These are phyloP conservation scores for Macrochelys suwanniensis DNA, from an alignment of 2,797 vertebrate species.

Conservation along the genomic window DNA sequence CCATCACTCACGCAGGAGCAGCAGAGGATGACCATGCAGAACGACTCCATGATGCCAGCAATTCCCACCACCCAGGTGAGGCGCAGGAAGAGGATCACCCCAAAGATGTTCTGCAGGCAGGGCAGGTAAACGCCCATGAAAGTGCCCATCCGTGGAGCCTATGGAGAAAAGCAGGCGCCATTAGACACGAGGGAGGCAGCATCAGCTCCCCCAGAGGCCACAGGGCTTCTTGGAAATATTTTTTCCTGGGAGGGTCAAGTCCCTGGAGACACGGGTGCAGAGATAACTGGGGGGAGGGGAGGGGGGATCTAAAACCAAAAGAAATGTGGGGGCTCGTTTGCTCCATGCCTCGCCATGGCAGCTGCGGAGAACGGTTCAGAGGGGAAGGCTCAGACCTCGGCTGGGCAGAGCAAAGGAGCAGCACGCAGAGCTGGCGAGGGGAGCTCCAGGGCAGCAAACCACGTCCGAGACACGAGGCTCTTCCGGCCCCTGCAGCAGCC, in stretches of 20 bases:
- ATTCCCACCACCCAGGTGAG: constrained; percentile 99
- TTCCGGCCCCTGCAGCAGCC: neutral
- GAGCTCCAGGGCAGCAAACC: too few species aligned
- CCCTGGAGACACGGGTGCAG: neutral
- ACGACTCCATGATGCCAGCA: constrained; percentile 93
- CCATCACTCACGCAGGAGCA: constrained; percentile 93
- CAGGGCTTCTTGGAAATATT: neutral
- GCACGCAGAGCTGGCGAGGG: neutral
- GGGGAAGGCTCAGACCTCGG: too few species aligned
- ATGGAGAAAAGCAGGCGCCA: neutral
- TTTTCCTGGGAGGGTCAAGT: neutral
- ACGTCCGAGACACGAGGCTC: neutral
- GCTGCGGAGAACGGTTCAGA: too few species aligned
- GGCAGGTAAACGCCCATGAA: constrained; percentile 98
- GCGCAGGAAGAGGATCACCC: constrained; percentile 97
- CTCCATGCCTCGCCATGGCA: neutral
- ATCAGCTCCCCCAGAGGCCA: neutral
- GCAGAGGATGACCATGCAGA: constrained; percentile 97
- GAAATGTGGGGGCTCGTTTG: neutral
- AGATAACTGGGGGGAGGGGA: neutral
- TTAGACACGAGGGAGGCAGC: neutral
- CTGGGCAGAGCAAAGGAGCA: too few species aligned
- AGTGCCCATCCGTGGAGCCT: constrained; percentile 97
- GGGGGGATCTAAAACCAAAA: too few species aligned
- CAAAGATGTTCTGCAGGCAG: constrained; percentile 98